Conservation (phyloP, 2,888 invertebrate species). For the Cetonia aurata region DNA sequence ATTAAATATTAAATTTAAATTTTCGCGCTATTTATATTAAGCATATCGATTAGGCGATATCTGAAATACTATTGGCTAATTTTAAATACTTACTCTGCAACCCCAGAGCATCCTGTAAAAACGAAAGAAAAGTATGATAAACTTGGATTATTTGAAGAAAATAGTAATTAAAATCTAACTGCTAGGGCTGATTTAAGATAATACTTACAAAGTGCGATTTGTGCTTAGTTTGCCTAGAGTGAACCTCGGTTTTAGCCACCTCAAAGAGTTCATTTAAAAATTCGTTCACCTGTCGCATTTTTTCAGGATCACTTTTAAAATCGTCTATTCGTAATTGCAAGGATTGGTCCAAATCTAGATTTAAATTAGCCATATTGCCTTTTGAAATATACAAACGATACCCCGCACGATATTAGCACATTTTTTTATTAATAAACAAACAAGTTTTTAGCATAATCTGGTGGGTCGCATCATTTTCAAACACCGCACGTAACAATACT, state of each 20-base stretch:
- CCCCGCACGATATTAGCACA: constrained; percentile 3
- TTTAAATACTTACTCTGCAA: constrained; percentile 61
- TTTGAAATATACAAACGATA: neutral
- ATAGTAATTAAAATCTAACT: constrained; percentile 26
- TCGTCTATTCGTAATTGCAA: constrained; percentile 62
- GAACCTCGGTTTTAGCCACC: constrained; percentile 63
- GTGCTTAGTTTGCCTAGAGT: constrained; percentile 57
- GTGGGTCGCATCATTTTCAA: constrained; percentile 7
- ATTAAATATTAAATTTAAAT: neutral
- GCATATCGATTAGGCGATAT: constrained; percentile 20
- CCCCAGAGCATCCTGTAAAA: constrained; percentile 59
- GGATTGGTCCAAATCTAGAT: constrained; percentile 60
- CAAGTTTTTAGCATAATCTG: neutral
- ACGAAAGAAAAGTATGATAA: constrained; percentile 39
- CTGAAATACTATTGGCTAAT: constrained; percentile 10
- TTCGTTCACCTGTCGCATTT: constrained; percentile 64
- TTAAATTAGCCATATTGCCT: constrained; percentile 58
- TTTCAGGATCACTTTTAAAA: constrained; percentile 64
- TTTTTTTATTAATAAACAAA: neutral
- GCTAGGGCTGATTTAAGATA: neutral
- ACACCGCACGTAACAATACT: constrained; percentile 10
- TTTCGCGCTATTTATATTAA: constrained; percentile 15
- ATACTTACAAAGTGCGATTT: constrained; percentile 62
- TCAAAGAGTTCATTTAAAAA: constrained; percentile 64
- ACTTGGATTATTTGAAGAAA: constrained; percentile 7